Evolutionary conservation across 2,113 vertebrate genomes (phyloP).

Genomic region (Eidolon helvum): DNA sequence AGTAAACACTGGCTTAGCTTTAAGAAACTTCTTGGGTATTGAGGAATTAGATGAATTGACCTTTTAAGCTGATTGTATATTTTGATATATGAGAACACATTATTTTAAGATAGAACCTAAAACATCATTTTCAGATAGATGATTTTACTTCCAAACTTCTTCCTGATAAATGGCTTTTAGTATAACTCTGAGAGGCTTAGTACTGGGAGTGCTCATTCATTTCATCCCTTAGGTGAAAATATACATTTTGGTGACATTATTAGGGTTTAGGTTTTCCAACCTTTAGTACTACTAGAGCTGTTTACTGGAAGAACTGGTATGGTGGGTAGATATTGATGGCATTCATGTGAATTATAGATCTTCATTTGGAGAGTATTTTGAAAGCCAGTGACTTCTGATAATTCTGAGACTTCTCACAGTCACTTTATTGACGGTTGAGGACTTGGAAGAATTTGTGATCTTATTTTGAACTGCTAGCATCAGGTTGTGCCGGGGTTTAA

Average conservation of each 20-base stretch:
- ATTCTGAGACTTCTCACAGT: background rate
- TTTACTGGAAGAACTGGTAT: background rate
- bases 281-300: background rate
- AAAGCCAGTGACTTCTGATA: constrained; percentile 8
- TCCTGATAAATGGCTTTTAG: background rate
- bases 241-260: constrained; percentile 13
- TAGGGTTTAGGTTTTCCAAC: constrained; percentile 41
- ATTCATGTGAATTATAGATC: background rate
- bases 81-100: background rate
- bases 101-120: background rate
- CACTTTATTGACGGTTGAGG: background rate
- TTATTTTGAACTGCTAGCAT: constrained; percentile 9
- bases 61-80: constrained; percentile 9
- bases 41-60: background rate
- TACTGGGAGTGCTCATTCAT: background rate
- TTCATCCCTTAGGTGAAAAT: constrained; percentile 3
- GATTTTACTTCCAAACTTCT: background rate
- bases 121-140: background rate
- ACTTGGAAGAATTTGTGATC: constrained; percentile 18
- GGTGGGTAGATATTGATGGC: background rate
- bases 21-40: background rate
- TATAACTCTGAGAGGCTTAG: background rate
- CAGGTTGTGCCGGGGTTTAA: background rate
- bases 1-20: constrained; percentile 39
- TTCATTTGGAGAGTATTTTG: constrained; percentile 27